A percentile compares a stretch with the other conserved stretches of the same genome.
Conservation (phyloP, 2,888 invertebrate species). For the Rhogogaster chlorosoma region DNA sequence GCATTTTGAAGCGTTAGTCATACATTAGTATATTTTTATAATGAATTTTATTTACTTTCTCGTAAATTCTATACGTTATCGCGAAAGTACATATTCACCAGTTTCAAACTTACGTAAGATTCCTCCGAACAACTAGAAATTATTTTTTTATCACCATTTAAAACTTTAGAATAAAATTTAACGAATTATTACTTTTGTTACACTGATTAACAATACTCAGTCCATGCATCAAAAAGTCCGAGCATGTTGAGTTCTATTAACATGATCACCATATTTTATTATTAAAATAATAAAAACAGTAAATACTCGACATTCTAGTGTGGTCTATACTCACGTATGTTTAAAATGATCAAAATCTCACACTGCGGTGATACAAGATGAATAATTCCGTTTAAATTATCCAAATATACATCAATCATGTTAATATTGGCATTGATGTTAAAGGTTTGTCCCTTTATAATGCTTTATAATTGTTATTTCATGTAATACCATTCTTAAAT, state of each 20-base stretch:
- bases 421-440: not conserved
- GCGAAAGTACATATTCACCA: not conserved
- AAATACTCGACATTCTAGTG: not conserved
- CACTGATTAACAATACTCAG: not conserved
- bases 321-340: not conserved
- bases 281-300: not conserved
- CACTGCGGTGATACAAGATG: not conserved
- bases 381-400: not conserved
- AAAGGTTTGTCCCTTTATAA: conserved; percentile 11
- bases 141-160: not conserved
- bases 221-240: not conserved
- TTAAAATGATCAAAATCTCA: not conserved
- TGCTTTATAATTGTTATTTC: conserved; percentile 3
- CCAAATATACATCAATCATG: not conserved
- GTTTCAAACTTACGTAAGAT: not conserved
- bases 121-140: not conserved
- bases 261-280: not conserved
- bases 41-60: not conserved
- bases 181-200: not conserved
- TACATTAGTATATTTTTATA: conserved; percentile 4
- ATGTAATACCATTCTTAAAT: conserved; percentile 2
- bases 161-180: not conserved
- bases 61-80: not conserved
- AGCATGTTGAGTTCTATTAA: conserved; percentile 19
- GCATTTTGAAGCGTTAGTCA: not conserved